A percentile compares a stretch with the other conserved stretches of the same genome.
Conservation (phyloP, 2,113 vertebrate species). For the Coptodon rendalli region DNA sequence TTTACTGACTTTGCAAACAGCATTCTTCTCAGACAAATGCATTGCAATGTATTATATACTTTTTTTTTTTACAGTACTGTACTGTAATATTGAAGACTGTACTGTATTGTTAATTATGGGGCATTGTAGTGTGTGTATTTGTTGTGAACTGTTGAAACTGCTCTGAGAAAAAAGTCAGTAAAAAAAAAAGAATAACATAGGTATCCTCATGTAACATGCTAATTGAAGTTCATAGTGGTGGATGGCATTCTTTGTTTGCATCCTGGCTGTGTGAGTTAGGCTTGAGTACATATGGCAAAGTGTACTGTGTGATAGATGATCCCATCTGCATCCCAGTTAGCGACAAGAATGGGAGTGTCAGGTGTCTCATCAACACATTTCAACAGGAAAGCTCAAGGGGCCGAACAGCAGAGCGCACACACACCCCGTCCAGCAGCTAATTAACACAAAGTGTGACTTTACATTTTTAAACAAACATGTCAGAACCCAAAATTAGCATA, state of each 20-base stretch:
- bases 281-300: conserved; percentile 33
- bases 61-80: not conserved
- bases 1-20: not conserved
- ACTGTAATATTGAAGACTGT: not conserved
- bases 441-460: not conserved
- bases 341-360: conserved; percentile 30
- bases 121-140: not conserved
- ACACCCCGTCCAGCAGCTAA: not conserved
- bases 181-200: accelerated
- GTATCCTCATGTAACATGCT: not conserved
- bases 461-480: not conserved
- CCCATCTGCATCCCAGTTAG: conserved; percentile 54
- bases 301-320: conserved; percentile 37
- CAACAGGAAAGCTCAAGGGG: conserved; percentile 12
- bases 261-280: conserved; percentile 3
- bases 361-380: conserved; percentile 61
- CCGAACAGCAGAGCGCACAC: not conserved
- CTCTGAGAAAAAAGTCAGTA: not conserved
- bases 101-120: not conserved
- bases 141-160: not conserved
- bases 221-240: not conserved
- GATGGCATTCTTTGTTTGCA: not conserved
- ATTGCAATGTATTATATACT: not conserved
- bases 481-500: not conserved
- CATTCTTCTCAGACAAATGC: not conserved